Evolutionary conservation across 2,888 invertebrate species (phyloP), one percentile per base, ranked within the genome.

Genomic region (Caradrina kadenii): DNA sequence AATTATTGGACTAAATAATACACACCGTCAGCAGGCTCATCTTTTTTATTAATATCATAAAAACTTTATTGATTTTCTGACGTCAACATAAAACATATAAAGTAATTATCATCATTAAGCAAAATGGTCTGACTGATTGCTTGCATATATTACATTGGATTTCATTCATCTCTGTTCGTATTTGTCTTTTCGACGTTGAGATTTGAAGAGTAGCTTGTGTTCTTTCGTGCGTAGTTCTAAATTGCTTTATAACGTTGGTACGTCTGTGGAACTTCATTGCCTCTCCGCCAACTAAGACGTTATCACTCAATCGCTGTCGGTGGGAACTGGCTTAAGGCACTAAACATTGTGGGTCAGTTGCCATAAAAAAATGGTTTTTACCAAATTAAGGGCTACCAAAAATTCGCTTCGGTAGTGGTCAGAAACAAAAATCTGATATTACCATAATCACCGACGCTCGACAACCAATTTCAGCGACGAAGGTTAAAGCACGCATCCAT

Each of bases 391-490:
- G 80, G 82, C 52, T 72, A 69, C 70, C 58, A 76, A 75, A 83
- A 82, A 79, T 81, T 82, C 76, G 81, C 73, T 75, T 60, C 85
- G 70, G 85, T 82, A 84, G 86, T 73, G 71, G 80, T 66, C 83
- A 81, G 81, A 87, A 84, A 85, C 84, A 79, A 82, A 70, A 79
- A 81, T 86, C 79, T 79, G 80, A 82, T 81, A 85, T 83, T 79
- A 80, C 66, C 76, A 76, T 81, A 81, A 87, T 85, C 79, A 82
- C 64, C 70, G 79, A 82, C 65, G 67, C 76, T 63, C 63, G 48
- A 71, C 69, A 53, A 66, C 60, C 60, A 71, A 82, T 67, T 64
- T 63, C 49, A 39, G 50, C 39, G 19, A 63, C 70, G 56, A 70
- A 65, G 48, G 63, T 60, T 59, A 53, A 63, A 75, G 79, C 55